Percentiles rank a stretch among this genome's conserved stretches.
Evolutionary conservation across 1,140 invertebrate genomes (phyloP).

Genomic region (Stenopsyche tienmushanensis): DNA sequence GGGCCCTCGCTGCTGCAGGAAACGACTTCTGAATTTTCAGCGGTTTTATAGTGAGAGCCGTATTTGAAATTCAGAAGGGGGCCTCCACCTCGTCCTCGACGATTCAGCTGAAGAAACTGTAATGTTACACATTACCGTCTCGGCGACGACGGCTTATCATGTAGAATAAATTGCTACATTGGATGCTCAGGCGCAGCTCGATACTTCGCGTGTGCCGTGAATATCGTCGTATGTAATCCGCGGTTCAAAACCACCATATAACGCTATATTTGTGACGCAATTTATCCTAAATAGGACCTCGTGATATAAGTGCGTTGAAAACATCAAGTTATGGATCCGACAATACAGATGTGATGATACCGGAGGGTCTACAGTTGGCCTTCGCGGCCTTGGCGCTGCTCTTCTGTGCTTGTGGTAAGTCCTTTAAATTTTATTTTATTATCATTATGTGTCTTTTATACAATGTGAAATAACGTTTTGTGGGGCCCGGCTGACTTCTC

Average conservation of each 20-base stretch:
- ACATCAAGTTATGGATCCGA: neutral
- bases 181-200: too few relatives aligned
- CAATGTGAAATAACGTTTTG: neutral
- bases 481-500: too few relatives aligned
- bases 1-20: neutral
- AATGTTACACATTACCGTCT: neutral
- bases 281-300: too few relatives aligned
- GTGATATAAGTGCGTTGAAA: too few relatives aligned
- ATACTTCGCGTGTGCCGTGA: neutral
- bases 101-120: too few relatives aligned
- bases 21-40: neutral
- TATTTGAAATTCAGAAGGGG: neutral
- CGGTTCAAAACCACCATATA: too few relatives aligned
- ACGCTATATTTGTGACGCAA: too few relatives aligned
- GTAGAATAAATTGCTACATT: neutral
- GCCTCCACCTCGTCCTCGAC: neutral
- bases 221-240: neutral
- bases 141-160: neutral
- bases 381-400: slow-evolving; percentile 24
- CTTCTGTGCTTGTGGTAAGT: slow-evolving; percentile 23
- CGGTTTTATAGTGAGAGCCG: neutral
- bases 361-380: slow-evolving; percentile 22
- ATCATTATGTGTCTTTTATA: neutral
- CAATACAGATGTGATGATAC: slow-evolving; percentile 19
- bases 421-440: too few relatives aligned